Evolutionary conservation across 1,140 invertebrate species (phyloP), one percentile per base, ranked within the genome.

Genomic region (Formica selysi): DNA sequence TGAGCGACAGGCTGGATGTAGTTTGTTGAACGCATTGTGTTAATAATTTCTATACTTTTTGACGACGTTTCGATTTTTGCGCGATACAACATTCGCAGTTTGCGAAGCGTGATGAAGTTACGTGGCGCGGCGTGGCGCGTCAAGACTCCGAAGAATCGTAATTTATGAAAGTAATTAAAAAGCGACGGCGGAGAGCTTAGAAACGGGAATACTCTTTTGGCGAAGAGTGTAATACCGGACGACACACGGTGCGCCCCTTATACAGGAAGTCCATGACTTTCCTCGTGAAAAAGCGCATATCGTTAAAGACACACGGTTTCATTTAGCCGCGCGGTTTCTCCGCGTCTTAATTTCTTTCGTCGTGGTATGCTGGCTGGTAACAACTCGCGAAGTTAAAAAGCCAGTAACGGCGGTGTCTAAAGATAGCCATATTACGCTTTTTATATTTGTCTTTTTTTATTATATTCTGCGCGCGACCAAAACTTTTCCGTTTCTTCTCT

Each of bases 361-460:
- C 54, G 68, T 48, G 54, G 54, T 74, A 74, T 54, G 68, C 57
- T 83, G 57, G 26, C 54, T 48, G 22, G 51, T 83, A 73, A 74
- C 79, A 83, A 83, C 54, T 73, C 79, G 68, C 79, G n/a, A 83
- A 83, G 79, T 83, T 74, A 83, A 74, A 83, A 83, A 74, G 79
- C 73, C 79, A 83, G 79, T 83, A 83, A 83, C 68, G 38, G 54
- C 68, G 68, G 29, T 83, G 68, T 83, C 57, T 83, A 83, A 83
- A 73, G 70, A 74, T 83, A 83, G 79, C 41, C 38, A 83, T 83
- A 61, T 83, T 81, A 73, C 26, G 36, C 44, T 81, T 81, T 73
- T 81, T 73, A 73, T 73, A 57, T 81, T 44, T 13, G 2, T 22
- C 22, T n/a, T 36, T 44, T 61, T 81, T 81, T 73, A 38, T 59